These are phyloP conservation scores for Mimas tiliae DNA, from an alignment of 2,888 invertebrate genomes.

Conservation along the genomic window DNA sequence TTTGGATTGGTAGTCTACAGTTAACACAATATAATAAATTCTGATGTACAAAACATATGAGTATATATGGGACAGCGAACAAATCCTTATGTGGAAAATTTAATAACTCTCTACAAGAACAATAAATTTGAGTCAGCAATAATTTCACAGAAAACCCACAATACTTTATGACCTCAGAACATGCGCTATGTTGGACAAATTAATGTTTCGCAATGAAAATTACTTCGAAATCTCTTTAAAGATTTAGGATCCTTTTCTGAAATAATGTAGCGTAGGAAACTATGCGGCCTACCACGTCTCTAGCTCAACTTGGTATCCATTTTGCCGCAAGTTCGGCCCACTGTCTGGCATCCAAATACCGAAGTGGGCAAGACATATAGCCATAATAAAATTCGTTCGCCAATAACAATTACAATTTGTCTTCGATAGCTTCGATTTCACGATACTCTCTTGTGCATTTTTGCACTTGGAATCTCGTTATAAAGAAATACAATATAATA, in stretches of 20 bases:
- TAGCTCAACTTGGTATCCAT: constrained; percentile 1
- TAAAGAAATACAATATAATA: neutral
- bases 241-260: constrained; percentile 22
- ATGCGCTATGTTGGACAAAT: neutral
- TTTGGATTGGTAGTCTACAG: too few relatives aligned
- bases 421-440: constrained; percentile 32
- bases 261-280: neutral
- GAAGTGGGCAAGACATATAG: constrained; percentile 37
- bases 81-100: too few relatives aligned
- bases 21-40: too few relatives aligned
- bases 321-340: constrained; percentile 33
- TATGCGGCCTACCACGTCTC: constrained; percentile 20
- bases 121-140: neutral
- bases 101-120: too few relatives aligned
- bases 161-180: neutral
- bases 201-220: constrained; percentile 19
- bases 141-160: neutral
- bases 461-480: constrained; percentile 2
- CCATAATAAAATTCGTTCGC: constrained; percentile 40
- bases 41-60: too few relatives aligned
- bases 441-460: constrained; percentile 17
- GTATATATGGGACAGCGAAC: too few relatives aligned
- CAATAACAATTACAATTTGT: constrained; percentile 39
- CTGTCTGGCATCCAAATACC: constrained; percentile 30
- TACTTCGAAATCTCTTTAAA: constrained; percentile 15